Evolutionary conservation across 2,888 invertebrate species (phyloP), one percentile per base, ranked within the genome.

Genomic region (Listrodromus nycthemerus): DNA sequence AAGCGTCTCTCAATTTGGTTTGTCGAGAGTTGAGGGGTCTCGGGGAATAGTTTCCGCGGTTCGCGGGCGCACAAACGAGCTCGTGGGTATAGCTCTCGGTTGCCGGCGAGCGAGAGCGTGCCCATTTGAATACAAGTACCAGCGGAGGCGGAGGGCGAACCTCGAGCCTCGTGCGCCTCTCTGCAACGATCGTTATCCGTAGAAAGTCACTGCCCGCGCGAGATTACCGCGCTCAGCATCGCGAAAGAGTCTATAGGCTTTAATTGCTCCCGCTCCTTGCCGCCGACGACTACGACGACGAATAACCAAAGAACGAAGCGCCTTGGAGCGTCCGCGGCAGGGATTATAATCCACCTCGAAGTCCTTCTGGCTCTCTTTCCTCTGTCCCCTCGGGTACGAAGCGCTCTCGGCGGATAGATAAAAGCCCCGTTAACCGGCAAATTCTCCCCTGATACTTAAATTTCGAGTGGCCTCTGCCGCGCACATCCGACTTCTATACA

Each of bases 1-100:
- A 87, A 89, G 86, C 87, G 86, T 84, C 87, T 88, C 90, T 91
- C 91, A 89, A 90, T 90, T 91, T 88, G 88, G 89, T 87, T 87
- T 79, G 84, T 61, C 70, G 77, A 73, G 80, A 78, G 77, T 70
- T 41, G 48, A 30, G 78, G 80, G 76, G 74, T 70, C 69, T 77
- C 69, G 55, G 65, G 70, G 83, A 75, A 84, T 84, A 84, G 75
- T 81, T 84, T 84, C 78, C 84, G 81, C 70, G 75, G 74, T 84
- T 74, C 81, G 81, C 74, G 74, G 61, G 71, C 66, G 71, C 61
- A 37, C 83, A 65, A 76, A 84, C 69, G 69, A 75, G 63, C 70
- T 33, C 73, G 58, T 24, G 52, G 41, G 70, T 75, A 37, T 27
- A 30, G 33, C 37, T 74, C 52, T 33, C 48, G 27, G 61, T 61